Percentiles rank a stretch among this genome's conserved stretches.
Conservation (phyloP, 2,797 vertebrate genomes). For the Mastacembelus armatus region DNA sequence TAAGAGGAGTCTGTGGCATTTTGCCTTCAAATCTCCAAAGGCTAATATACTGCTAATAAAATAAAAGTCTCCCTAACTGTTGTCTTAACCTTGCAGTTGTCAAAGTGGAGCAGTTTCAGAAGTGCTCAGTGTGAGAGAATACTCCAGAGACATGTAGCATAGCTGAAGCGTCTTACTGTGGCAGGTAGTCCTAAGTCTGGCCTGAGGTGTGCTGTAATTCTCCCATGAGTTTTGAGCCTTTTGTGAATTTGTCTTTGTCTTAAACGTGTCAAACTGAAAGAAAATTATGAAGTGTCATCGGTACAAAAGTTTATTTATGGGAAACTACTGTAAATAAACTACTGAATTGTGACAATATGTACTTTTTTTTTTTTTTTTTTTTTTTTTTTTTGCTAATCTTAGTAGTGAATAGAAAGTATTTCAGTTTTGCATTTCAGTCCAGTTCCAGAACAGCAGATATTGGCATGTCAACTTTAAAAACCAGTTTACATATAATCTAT, state of each 20-base stretch:
- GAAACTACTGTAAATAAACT: too few relatives aligned
- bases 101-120: constrained; percentile 59
- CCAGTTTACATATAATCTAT: not conserved
- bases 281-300: constrained; percentile 25
- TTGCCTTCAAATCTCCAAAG: constrained; percentile 70
- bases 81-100: constrained; percentile 79
- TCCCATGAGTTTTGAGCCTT: constrained; percentile 13
- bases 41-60: constrained; percentile 76
- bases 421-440: not conserved
- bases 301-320: too few relatives aligned
- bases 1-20: constrained; percentile 65
- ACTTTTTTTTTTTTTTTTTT: too few relatives aligned
- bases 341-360: too few relatives aligned
- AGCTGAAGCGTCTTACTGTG: constrained; percentile 54
- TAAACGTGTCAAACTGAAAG: constrained; percentile 25
- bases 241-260: constrained; percentile 39
- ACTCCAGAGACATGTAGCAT: constrained; percentile 28
- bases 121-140: constrained; percentile 44
- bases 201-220: constrained; percentile 33
- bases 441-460: not conserved
- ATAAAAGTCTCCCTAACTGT: constrained; percentile 72
- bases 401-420: not conserved
- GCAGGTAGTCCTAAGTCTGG: constrained; percentile 52
- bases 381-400: not conserved
- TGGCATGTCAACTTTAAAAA: too few relatives aligned